Evolutionary conservation across 2,888 invertebrate genomes (phyloP), one percentile per base, ranked within the genome.

Genomic region (Mimas tiliae): DNA sequence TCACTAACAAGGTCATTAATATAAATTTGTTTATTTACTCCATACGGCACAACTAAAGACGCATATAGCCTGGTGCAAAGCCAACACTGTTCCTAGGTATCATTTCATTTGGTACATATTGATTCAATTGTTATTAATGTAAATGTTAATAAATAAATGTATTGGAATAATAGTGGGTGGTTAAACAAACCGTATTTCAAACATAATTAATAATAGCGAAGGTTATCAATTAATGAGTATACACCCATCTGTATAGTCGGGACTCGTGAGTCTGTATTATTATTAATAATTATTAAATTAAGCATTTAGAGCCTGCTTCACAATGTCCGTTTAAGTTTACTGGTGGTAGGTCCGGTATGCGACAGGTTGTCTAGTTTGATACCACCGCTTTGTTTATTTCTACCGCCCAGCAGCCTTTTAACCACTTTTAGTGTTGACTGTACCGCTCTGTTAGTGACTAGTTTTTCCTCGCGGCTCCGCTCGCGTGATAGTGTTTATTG

Each of bases 211-310:
- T 74, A 76, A 76, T 74, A 74, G 70, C 72, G 69, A 77, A 80
- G 80, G 79, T 81, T 82, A 83, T 81, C 80, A 70, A 69, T 76
- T 72, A 68, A 75, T 74, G 73, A 71, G 70, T 69, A 69, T 69
- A 69, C 53, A 48, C 7, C 42, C 65, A 64, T 45, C 50, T 64
- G 50, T 38, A 52, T 65, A 66, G 50, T 42, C 42, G 33, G 27
- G 34, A 55, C 34, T 14, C 27, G 53, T 38, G 33, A 33, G 47
- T 48, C n/a, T n/a, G n/a, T n/a, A n/a, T n/a, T n/a, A n/a, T n/a
- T n/a, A n/a, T n/a, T n/a, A n/a, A n/a, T n/a, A n/a, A n/a, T n/a
- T n/a, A n/a, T n/a, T n/a, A n/a, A n/a, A n/a, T n/a, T n/a, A 16
- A 8, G 38, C 16, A 38, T 38, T 16, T 11, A 34, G n/a, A 16